Base-by-base conservation (phyloP, 2,113 vertebrate genomes). In the Atherinomorus stipes region DNA sequence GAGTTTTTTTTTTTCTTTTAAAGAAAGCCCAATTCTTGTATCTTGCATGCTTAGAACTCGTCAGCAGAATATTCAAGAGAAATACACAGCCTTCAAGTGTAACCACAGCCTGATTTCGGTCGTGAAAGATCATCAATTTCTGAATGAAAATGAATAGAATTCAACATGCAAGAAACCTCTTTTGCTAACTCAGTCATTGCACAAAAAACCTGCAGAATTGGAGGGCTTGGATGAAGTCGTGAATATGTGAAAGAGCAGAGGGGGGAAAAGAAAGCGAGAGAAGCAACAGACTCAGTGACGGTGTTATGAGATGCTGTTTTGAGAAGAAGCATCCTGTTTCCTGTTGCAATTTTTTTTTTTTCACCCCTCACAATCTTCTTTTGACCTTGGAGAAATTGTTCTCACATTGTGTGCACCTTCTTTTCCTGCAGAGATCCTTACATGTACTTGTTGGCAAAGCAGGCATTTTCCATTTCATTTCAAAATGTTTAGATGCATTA, bases 281-380 rank as follows among this genome's bases (percentile, higher is more conserved):
- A 84, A 88, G 85, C 81, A 61, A 76, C 78, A 77, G 74, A 86
- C 70, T 78, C 44, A 16, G 67, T 79, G 85, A 61, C 73, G 76
- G 85, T 72, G 78, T 83, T 83, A 74, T 85, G 87, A 90, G 88
- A 88, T 64, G 82, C 87, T 80, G 81, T 74, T 90, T 91, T 85
- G 70, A 86, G 87, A 83, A 53, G 84, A 84, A 58, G 86, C 86
- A 82, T 88, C 83, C 79, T 88, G 85, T 88, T 90, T 91, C 88
- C 87, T 87, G 80, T 87, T 83, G 80, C 84, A 74, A 79, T 80
- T 78, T 88, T 89, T 79, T 34, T 71, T 74, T 83, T 90, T 67
- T 80, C 75, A 80, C 45, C 76, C 76, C 79, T 78, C 75, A 45
- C 64, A 85, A 78, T 77, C 79, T 86, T 74, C 68, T 58, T 69